Evolutionary conservation across 2,113 vertebrate species (phyloP).

Genomic region (Amblyornis subalaris): DNA sequence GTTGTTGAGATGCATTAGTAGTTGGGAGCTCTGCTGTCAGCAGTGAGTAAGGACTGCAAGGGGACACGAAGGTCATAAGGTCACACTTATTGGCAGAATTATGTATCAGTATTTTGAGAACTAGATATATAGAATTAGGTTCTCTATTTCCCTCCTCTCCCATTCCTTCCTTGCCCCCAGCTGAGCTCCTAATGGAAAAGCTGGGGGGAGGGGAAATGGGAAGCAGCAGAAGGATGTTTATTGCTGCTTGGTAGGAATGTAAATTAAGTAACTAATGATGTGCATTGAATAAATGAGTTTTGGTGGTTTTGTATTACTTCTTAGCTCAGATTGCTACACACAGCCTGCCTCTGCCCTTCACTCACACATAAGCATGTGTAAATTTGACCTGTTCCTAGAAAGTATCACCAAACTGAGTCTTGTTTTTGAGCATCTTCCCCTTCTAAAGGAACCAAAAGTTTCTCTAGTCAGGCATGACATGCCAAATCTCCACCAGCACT

Average conservation of each 20-base stretch:
- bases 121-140: not conserved
- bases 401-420: not conserved
- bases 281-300: not conserved
- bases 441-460: not conserved
- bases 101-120: not conserved
- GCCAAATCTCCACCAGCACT: not conserved
- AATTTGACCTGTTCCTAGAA: not conserved
- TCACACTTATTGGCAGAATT: not conserved
- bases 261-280: constrained; percentile 39
- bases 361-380: not conserved
- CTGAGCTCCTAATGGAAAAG: constrained; percentile 10
- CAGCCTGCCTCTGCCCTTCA: not conserved
- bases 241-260: constrained; percentile 6
- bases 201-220: not conserved
- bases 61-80: not conserved
- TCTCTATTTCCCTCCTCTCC: not conserved
- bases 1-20: not conserved
- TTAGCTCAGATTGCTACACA: not conserved
- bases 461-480: not conserved
- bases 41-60: not conserved
- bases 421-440: not conserved
- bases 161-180: not conserved
- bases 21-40: not conserved
- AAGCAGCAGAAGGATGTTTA: constrained; percentile 22
- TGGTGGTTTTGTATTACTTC: not conserved